Base-by-base conservation (phyloP, 2,113 vertebrate genomes). In the Pachyramphus minor region DNA sequence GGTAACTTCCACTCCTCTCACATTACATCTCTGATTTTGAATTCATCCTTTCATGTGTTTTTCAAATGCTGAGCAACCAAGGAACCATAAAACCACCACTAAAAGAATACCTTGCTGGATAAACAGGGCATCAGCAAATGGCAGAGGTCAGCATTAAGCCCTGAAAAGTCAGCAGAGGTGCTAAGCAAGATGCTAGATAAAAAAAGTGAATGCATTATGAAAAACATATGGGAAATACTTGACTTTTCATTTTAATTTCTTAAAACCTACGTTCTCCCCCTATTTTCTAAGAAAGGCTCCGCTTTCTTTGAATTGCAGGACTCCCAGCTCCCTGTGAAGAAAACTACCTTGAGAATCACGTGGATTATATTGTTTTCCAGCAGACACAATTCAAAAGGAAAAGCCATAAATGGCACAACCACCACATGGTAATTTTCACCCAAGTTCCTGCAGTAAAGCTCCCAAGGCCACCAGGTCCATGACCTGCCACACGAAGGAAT, bases 381-480 rank as follows among this genome's bases (percentile, higher is more conserved):
- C 3, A 85, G 11, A 33, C 4, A 31, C 9, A 66, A 79, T 60
- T 33, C 20, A 22, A 55, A 86, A 84, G 42, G 19, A 58, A 56
- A 76, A 85, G 45, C 59, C 80, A 49, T 20, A 66, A 77, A 59
- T 22, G 19, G 62, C 75, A 72, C 30, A 30, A 44, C 22, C 12
- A 60, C 6, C 63, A 56, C 78, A 67, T 5, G 17, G 75, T 41
- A 62, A 84, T 88, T 92, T 93, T 79, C 93, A 96, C 90, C 80
- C 87, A 90, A 77, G 86, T 5, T 68, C 53, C 33, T 50, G 72
- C 8, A 87, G 84, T 47, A 64, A 74, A n/a, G 64, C 90, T 96
- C 94, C 83, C 45, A 95, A 85, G 76, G 73, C 95, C 95, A 96
- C 94, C 56, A 95, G 94, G 96, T 95, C 94, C 93, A 94, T 59